phyloP scores from a whole-genome alignment of 2,888 invertebrate genomes.

The Phengaris arion region DNA sequence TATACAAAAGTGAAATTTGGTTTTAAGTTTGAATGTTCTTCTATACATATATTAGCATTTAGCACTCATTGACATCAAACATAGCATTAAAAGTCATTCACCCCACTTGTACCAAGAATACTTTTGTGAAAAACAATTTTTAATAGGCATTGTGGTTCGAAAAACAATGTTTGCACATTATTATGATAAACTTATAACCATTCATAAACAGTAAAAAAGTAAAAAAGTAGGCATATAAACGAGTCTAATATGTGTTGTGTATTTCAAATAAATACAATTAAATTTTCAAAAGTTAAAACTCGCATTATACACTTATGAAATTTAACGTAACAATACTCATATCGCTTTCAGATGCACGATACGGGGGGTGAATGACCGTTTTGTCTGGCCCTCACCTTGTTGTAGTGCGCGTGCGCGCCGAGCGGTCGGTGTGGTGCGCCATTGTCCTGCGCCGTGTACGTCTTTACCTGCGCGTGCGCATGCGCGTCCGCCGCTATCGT shows the following conservation, averaged over 20 bases:
- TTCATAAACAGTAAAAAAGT: no score
- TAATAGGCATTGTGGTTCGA: no score
- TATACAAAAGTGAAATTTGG: no score
- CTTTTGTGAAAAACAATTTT: background rate
- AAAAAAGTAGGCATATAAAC: no score
- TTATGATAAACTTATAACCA: no score
- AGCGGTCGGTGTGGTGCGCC: constrained; percentile 87
- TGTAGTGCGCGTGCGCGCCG: constrained; percentile 92
- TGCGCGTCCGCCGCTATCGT: constrained; percentile 83
- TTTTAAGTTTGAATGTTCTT: background rate
- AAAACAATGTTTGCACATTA: no score
- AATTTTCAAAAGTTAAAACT: no score
- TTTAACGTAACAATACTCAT: no score
- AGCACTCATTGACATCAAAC: background rate
- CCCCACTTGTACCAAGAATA: constrained; percentile 8
- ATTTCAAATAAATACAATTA: no score
- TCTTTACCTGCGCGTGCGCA: constrained; percentile 95
- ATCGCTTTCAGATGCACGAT: background rate
- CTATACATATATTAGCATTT: background rate
- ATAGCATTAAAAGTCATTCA: constrained; percentile 5
- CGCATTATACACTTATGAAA: no score
- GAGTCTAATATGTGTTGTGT: no score
- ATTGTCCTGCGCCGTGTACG: constrained; percentile 92
- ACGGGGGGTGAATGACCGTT: background rate
- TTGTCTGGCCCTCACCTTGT: constrained; percentile 88